phyloP scores from a whole-genome alignment of 2,113 vertebrate genomes.

The Oxyruncus cristatus region DNA sequence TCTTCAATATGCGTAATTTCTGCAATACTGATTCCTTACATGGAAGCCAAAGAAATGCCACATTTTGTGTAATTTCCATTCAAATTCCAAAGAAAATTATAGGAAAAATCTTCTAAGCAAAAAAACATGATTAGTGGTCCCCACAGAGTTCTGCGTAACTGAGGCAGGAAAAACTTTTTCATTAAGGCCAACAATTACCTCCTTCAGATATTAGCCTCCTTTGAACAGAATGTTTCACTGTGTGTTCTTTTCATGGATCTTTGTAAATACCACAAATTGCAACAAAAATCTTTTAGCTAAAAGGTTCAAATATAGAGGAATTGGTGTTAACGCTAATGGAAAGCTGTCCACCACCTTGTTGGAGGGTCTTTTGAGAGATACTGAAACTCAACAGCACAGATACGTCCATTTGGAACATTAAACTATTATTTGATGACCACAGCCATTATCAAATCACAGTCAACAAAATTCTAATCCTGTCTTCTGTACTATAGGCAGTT shows the following conservation, averaged over 20 bases:
- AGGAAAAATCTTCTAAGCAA: not conserved
- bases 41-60: not conserved
- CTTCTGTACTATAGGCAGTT: not conserved
- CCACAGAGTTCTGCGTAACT: not conserved
- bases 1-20: not conserved
- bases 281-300: not conserved
- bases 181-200: not conserved
- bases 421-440: not conserved
- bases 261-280: not conserved
- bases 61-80: not conserved
- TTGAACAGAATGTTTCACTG: not conserved
- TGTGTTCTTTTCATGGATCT: not conserved
- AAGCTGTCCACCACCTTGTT: not conserved
- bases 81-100: not conserved
- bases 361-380: not conserved
- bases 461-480: not conserved
- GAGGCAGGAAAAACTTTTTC: not conserved
- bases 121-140: not conserved
- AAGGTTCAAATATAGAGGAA: not conserved
- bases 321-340: not conserved
- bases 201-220: not conserved
- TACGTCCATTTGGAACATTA: rapidly evolving
- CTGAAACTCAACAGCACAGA: not conserved
- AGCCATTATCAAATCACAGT: not conserved
- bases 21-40: rapidly evolving